Percentiles rank a stretch among this genome's conserved stretches.
phyloP scores from a whole-genome alignment of 1,140 invertebrate species.

The Papilio polytes region DNA sequence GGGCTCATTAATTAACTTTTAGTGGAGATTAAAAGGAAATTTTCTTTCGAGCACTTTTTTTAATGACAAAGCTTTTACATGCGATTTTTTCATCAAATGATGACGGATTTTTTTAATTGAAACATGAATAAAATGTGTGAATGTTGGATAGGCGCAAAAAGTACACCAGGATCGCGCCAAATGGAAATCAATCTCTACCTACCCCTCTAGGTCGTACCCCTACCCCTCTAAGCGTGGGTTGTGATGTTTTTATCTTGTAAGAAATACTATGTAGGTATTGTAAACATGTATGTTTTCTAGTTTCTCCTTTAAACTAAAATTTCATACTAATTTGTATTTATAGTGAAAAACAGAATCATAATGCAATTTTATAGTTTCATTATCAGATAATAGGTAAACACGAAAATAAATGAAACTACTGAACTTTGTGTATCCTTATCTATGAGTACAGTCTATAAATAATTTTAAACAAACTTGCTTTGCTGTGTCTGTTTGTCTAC shows the following conservation, averaged over 20 bases:
- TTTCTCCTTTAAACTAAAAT: neutral
- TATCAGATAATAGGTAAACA: neutral
- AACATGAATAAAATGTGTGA: neutral
- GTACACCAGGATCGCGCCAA: no score
- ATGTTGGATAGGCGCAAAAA: no score
- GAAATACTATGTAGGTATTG: neutral
- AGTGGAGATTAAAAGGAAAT: constrained; percentile 30
- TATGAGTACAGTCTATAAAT: constrained; percentile 19
- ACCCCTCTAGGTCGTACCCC: neutral
- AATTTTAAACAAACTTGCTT: neutral
- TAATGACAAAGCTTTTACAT: constrained; percentile 9
- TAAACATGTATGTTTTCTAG: neutral
- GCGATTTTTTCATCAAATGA: neutral
- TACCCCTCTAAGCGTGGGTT: neutral
- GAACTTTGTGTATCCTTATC: constrained; percentile 8
- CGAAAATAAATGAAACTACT: neutral
- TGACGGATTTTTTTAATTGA: neutral
- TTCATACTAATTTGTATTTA: neutral
- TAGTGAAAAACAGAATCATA: neutral
- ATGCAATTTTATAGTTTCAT: neutral
- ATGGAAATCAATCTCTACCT: neutral
- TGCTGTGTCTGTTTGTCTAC: neutral
- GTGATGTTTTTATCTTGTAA: neutral
- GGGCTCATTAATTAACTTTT: constrained; percentile 32
- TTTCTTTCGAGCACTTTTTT: constrained; percentile 1